These are phyloP conservation scores for Thyatira batis DNA, from an alignment of 2,888 invertebrate species.

Conservation along the genomic window DNA sequence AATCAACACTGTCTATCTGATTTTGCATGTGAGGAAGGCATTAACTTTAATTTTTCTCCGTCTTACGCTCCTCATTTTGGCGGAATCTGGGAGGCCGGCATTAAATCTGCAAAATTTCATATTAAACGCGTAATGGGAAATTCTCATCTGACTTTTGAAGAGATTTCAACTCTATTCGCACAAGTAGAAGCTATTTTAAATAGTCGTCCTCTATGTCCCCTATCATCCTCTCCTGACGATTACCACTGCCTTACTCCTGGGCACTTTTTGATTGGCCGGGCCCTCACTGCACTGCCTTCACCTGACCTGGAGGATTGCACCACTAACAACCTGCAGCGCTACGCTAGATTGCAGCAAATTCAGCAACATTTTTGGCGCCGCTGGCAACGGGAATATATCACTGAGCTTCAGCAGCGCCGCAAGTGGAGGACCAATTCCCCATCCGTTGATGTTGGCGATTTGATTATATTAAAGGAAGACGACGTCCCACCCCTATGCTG, in stretches of 20 bases:
- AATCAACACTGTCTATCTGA: conserved; percentile 15
- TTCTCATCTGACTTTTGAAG: conserved; percentile 17
- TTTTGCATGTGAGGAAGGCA: conserved; percentile 25
- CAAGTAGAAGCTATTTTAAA: conserved; percentile 24
- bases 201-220: conserved; percentile 19
- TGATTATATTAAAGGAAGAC: conserved; percentile 4
- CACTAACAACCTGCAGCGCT: not conserved
- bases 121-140: conserved; percentile 10
- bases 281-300: conserved; percentile 14
- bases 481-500: conserved; percentile 8
- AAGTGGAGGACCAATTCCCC: not conserved
- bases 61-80: conserved; percentile 24
- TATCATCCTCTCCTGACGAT: conserved; percentile 18
- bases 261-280: conserved; percentile 20
- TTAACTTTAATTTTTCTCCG: conserved; percentile 27
- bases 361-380: not conserved
- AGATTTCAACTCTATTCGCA: conserved; percentile 17
- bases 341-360: not conserved
- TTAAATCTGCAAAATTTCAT: not conserved
- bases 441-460: not conserved
- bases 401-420: not conserved
- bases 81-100: not conserved
- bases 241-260: conserved; percentile 18
- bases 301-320: not conserved
- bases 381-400: not conserved